These are phyloP conservation scores for Eptesicus fuscus DNA, from an alignment of 2,113 vertebrate genomes.

Conservation along the genomic window DNA sequence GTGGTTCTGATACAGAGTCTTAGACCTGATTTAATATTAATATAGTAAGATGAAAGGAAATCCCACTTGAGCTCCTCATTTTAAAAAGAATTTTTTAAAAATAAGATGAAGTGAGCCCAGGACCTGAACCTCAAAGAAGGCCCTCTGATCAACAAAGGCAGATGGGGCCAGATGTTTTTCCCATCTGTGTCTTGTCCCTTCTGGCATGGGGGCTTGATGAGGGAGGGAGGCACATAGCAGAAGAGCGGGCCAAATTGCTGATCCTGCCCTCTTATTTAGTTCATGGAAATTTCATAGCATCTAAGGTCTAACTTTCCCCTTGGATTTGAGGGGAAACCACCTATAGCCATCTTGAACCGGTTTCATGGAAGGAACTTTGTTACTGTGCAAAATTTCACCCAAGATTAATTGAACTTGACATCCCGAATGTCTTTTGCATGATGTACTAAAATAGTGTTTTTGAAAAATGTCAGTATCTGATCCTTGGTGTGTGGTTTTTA, in stretches of 20 bases:
- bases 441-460: slow-evolving; percentile 69
- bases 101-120: not conserved
- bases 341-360: slow-evolving; percentile 46
- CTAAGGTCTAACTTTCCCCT: not conserved
- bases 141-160: slow-evolving; percentile 1
- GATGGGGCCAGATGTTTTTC: slow-evolving; percentile 57
- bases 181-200: slow-evolving; percentile 56
- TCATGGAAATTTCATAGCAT: slow-evolving; percentile 61
- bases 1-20: slow-evolving; percentile 53
- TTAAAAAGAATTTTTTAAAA: slow-evolving; percentile 57
- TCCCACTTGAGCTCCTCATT: slow-evolving; percentile 70
- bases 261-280: slow-evolving; percentile 29
- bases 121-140: slow-evolving; percentile 53
- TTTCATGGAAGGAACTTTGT: slow-evolving; percentile 58
- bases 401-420: slow-evolving; percentile 73
- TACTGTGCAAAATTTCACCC: slow-evolving; percentile 61
- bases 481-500: slow-evolving; percentile 68
- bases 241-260: not conserved
- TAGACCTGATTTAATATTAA: slow-evolving; percentile 69
- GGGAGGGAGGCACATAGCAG: not conserved
- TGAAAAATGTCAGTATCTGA: slow-evolving; percentile 65
- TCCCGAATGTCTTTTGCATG: slow-evolving; percentile 68
- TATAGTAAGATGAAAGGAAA: slow-evolving; percentile 72
- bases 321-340: slow-evolving; percentile 52
- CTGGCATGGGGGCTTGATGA: not conserved